A percentile compares a stretch with the other conserved stretches of the same genome.
Evolutionary conservation across 1,140 invertebrate species (phyloP).

Genomic region (Dendrolimus punctatus): DNA sequence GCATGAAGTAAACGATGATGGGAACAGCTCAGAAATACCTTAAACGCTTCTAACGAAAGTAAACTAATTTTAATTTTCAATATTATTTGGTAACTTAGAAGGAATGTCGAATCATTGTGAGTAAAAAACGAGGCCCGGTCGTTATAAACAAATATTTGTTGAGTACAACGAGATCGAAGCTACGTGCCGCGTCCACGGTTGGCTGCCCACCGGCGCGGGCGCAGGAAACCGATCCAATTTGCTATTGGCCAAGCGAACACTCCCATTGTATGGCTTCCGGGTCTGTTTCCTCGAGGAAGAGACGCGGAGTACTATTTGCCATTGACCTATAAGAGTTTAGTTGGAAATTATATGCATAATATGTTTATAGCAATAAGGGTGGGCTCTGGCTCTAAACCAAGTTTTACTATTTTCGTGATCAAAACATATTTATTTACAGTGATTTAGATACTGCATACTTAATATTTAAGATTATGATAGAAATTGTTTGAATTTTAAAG

Average conservation of each 20-base stretch:
- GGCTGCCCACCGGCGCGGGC: constrained; percentile 18
- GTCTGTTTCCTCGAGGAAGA: constrained; percentile 12
- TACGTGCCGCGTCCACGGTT: constrained; percentile 30
- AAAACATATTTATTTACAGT: no score
- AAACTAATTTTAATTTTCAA: no score
- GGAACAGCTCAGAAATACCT: no score
- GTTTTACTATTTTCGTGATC: no score
- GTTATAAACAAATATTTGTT: constrained; percentile 35
- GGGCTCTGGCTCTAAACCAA: no score
- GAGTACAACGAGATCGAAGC: constrained; percentile 22
- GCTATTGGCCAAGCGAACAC: constrained; percentile 12
- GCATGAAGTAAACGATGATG: no score
- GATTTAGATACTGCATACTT: no score
- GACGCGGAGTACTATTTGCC: background rate
- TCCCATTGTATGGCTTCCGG: constrained; percentile 17
- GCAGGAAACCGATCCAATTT: constrained; percentile 32
- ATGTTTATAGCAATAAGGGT: background rate
- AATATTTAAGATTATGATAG: no score
- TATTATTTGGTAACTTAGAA: constrained; percentile 2
- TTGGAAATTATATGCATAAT: background rate
- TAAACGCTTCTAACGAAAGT: no score
- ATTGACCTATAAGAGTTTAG: background rate
- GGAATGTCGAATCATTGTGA: background rate
- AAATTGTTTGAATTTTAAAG: no score
- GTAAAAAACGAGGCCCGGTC: constrained; percentile 2